Conservation (phyloP, 1,140 invertebrate genomes). For the Antheraea pernyi region DNA sequence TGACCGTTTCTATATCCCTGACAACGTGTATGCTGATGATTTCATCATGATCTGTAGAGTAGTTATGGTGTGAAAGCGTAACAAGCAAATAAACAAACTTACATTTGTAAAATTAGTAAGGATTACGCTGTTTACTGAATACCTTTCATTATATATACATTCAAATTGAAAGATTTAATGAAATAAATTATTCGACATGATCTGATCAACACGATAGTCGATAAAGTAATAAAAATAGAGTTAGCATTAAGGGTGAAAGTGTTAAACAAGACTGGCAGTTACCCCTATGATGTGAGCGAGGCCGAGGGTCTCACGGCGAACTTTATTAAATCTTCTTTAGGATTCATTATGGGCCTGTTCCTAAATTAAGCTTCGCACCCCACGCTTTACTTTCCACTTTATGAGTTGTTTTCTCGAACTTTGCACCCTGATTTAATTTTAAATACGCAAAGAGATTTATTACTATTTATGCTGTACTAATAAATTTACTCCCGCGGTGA, state of each 20-base stretch:
- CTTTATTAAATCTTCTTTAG: slow-evolving; percentile 53
- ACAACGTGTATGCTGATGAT: too few species aligned
- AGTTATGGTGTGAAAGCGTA: too few species aligned
- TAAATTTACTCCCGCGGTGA: neutral
- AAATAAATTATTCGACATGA: neutral
- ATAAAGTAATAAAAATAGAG: slow-evolving; percentile 6
- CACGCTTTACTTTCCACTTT: slow-evolving; percentile 29
- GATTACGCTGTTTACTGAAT: too few species aligned
- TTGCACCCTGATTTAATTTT: slow-evolving; percentile 35
- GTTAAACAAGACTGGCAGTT: slow-evolving; percentile 33
- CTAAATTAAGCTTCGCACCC: slow-evolving; percentile 56
- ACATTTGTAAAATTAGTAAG: too few species aligned
- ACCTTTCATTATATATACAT: too few species aligned
- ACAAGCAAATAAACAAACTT: too few species aligned
- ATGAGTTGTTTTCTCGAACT: slow-evolving; percentile 32
- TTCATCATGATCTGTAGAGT: too few species aligned
- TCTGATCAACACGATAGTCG: neutral
- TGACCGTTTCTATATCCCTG: too few species aligned
- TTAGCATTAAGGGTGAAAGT: slow-evolving; percentile 16
- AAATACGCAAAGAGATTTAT: slow-evolving; percentile 30
- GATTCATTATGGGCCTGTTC: slow-evolving; percentile 49
- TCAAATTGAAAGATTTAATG: neutral
- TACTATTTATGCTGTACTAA: slow-evolving; percentile 5
- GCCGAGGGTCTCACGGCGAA: slow-evolving; percentile 28
- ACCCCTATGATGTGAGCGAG: slow-evolving; percentile 28